Evolutionary conservation across 1,140 invertebrate genomes (phyloP).

Genomic region (Temnothorax nylanderi): DNA sequence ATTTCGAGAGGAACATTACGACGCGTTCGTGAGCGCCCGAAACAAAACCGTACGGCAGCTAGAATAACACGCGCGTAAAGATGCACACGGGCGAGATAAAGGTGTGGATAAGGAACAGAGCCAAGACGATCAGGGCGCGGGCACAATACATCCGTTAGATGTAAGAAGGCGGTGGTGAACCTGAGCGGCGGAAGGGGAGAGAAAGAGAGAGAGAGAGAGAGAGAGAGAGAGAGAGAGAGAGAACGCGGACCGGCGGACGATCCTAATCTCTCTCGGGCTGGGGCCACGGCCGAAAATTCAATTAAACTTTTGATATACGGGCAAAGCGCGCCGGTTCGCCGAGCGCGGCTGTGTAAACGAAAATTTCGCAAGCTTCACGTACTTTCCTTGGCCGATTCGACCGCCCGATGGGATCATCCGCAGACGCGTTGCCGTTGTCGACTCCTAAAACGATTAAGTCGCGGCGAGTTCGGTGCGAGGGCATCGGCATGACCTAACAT

Average conservation of each 20-base stretch:
- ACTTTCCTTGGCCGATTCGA: slow-evolving; percentile 79
- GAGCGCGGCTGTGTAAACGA: slow-evolving; percentile 84
- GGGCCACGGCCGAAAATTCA: slow-evolving; percentile 83
- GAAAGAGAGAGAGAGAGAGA: slow-evolving; percentile 14
- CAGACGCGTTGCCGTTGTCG: slow-evolving; percentile 46
- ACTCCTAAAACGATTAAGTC: slow-evolving; percentile 84
- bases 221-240: slow-evolving; percentile 1
- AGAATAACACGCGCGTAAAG: slow-evolving; percentile 70
- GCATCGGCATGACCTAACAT: background rate
- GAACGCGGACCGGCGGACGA: slow-evolving; percentile 72
- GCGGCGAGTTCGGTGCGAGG: slow-evolving; percentile 30
- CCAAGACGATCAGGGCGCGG: slow-evolving; percentile 12
- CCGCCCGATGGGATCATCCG: slow-evolving; percentile 51
- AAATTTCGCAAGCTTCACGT: slow-evolving; percentile 85
- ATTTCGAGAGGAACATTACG: background rate
- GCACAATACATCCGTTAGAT: slow-evolving; percentile 39
- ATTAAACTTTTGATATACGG: slow-evolving; percentile 86
- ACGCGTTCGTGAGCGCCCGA: background rate
- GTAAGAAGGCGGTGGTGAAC: slow-evolving; percentile 5
- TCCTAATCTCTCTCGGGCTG: slow-evolving; percentile 81
- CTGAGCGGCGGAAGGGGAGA: background rate
- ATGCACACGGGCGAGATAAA: slow-evolving; percentile 60
- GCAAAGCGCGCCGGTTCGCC: slow-evolving; percentile 65
- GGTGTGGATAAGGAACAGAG: slow-evolving; percentile 18
- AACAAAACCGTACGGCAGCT: slow-evolving; percentile 56